Evolutionary conservation across 1,140 invertebrate species (phyloP), one percentile per base, ranked within the genome.

Genomic region (Rhagoletis zephyria): DNA sequence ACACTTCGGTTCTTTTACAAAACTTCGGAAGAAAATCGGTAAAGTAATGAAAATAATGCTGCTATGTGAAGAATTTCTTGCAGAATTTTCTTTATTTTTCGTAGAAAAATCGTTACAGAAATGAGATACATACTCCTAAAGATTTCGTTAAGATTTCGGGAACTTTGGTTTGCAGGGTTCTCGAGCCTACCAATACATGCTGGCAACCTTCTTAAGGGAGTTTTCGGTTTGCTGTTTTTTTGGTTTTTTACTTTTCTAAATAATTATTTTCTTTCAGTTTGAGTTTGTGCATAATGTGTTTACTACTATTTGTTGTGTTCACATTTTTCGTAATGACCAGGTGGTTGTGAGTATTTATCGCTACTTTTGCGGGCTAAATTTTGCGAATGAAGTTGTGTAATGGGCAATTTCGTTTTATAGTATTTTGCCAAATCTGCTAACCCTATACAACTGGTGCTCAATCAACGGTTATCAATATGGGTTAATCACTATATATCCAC

Each of bases 331-430:
- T 74, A 74, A 74, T 74, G 67, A 74, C 67, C 4, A 45, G 42
- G 14, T 74, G 67, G 67, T 74, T 74, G 67, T 74, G 45, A 74
- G 67, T 74, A 74, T 40, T 56, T 56, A 56, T 30, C 64, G 59
- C 12, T 60, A 30, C 30, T 30, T 30, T 30, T 30, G 30, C 30
- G 30, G 10, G 2, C 51, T 7, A 5, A 56, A 56, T 56, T 56
- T 7, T 56, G 51, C 10, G 2, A 5, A 5, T 56, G 51, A 56
- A 56, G 51, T 2, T 56, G 10, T 7, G 51, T 56, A 56, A 10
- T 74, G 45, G 40, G 45, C n/a, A 5, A 10, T 14, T 4, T 63
- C 45, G 5, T 4, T 48, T 74, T 74, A 3, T 16, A 74, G 67
- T 48, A 74, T 74, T 48, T 45, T 74, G 48, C 67, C 67, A 14